Evolutionary conservation across 1,140 invertebrate species (phyloP).

Genomic region (Panagrolaimus sp.): DNA sequence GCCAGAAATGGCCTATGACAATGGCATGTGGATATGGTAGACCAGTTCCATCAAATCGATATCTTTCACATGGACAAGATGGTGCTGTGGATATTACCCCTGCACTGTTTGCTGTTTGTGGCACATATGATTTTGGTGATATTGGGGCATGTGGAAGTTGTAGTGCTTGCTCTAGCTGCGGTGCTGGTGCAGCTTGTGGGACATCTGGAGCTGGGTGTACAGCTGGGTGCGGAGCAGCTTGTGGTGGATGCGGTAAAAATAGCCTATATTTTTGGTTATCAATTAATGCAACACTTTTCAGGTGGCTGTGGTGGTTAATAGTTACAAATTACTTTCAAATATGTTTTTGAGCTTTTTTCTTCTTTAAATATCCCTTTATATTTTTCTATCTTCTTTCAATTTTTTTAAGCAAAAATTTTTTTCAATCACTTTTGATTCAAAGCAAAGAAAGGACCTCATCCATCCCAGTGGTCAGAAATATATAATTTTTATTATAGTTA

Average conservation of each 20-base stretch:
- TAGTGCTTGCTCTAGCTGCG: background rate
- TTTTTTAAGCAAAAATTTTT: too few relatives aligned
- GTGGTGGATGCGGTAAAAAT: conserved; percentile 39
- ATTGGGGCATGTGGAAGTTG: conserved; percentile 2
- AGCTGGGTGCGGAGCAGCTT: conserved; percentile 13
- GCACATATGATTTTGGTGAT: background rate
- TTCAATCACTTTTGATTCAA: too few relatives aligned
- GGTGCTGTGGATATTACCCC: conserved; percentile 29
- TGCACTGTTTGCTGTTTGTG: conserved; percentile 37
- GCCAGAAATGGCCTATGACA: conserved; percentile 46
- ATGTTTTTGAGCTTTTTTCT: too few relatives aligned
- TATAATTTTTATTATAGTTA: too few relatives aligned
- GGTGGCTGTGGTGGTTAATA: conserved; percentile 28
- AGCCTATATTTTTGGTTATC: too few relatives aligned
- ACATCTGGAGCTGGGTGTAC: too few relatives aligned
- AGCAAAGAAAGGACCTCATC: too few relatives aligned
- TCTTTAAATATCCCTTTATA: too few relatives aligned
- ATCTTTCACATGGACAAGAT: conserved; percentile 30
- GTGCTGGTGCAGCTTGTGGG: background rate
- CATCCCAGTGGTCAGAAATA: too few relatives aligned
- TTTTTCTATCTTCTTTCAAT: too few relatives aligned
- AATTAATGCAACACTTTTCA: too few relatives aligned
- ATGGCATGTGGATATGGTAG: conserved; percentile 45
- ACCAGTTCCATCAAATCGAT: conserved; percentile 36
- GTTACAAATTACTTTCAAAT: background rate